A percentile compares a stretch with the other conserved stretches of the same genome.
These are phyloP conservation scores for Dinomys branickii DNA, from an alignment of 2,113 vertebrate genomes.

Conservation along the genomic window DNA sequence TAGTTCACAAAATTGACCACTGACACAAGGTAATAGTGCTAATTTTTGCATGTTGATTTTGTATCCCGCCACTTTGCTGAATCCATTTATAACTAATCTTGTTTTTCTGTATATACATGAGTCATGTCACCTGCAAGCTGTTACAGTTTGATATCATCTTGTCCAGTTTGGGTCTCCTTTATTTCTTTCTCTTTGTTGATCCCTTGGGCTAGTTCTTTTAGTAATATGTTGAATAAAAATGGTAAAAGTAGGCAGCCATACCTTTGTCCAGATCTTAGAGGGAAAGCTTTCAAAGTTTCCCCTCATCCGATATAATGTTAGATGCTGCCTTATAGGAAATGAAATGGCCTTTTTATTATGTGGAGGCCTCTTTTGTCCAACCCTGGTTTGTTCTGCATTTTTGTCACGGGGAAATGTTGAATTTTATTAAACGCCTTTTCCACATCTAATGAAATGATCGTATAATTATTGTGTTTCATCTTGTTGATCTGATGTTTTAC, in stretches of 20 bases:
- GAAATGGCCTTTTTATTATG: not conserved
- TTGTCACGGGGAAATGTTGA: not conserved
- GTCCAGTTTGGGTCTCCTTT: not conserved
- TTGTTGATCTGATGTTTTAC: not conserved
- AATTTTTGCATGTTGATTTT: not conserved
- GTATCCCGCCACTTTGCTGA: not conserved
- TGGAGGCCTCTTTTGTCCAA: not conserved
- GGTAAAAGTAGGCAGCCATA: not conserved
- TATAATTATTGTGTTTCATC: not conserved
- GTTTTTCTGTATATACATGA: not conserved
- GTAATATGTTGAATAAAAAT: not conserved
- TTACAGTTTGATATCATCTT: not conserved
- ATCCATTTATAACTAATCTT: not conserved
- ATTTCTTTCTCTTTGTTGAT: not conserved
- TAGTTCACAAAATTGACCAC: not conserved
- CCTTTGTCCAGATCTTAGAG: not conserved
- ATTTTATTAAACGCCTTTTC: not conserved
- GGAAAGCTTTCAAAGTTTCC: not conserved
- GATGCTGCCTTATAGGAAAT: not conserved
- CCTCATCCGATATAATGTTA: not conserved
- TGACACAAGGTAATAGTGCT: not conserved
- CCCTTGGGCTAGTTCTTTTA: not conserved
- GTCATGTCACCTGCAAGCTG: not conserved
- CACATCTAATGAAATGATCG: not conserved
- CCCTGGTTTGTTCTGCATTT: not conserved